phyloP scores from a whole-genome alignment of 2,113 vertebrate species.

The Labrus mixtus region DNA sequence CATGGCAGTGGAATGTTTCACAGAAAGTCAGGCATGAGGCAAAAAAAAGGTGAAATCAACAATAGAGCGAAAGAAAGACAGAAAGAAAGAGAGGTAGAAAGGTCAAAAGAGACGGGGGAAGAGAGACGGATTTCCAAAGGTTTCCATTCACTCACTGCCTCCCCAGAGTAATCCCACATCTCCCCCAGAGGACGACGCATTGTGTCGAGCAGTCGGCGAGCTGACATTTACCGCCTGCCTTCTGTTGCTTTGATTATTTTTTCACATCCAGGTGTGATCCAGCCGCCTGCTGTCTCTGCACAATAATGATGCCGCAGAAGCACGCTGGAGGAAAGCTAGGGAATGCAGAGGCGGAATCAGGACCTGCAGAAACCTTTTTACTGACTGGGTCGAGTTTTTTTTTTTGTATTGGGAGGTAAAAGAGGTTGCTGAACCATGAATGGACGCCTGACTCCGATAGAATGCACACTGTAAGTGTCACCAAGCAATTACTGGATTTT shows the following conservation, averaged over 20 bases:
- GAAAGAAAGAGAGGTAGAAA: constrained; percentile 45
- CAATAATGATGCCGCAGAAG: constrained; percentile 53
- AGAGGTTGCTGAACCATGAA: constrained; percentile 28
- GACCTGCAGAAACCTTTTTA: constrained; percentile 36
- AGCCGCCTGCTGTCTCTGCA: constrained; percentile 24
- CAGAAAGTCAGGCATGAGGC: not conserved
- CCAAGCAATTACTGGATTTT: not conserved
- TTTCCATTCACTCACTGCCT: constrained; percentile 62
- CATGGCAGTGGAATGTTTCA: not conserved
- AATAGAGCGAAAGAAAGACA: constrained; percentile 23
- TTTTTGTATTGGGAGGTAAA: constrained; percentile 10
- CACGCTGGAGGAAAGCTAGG: constrained; percentile 5
- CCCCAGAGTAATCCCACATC: constrained; percentile 43
- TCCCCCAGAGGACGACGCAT: constrained; percentile 27
- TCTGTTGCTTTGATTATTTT: constrained; percentile 71
- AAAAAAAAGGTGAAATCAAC: constrained; percentile 45
- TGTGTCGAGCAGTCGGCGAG: constrained; percentile 42
- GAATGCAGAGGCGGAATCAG: not conserved
- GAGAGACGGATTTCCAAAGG: constrained; percentile 62
- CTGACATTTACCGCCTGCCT: constrained; percentile 76
- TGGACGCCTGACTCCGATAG: not conserved
- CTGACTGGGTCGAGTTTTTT: not conserved
- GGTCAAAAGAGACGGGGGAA: constrained; percentile 56
- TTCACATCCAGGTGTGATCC: constrained; percentile 67
- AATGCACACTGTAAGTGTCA: not conserved